Conservation (phyloP, 2,113 vertebrate species). For the Camelus bactrianus region DNA sequence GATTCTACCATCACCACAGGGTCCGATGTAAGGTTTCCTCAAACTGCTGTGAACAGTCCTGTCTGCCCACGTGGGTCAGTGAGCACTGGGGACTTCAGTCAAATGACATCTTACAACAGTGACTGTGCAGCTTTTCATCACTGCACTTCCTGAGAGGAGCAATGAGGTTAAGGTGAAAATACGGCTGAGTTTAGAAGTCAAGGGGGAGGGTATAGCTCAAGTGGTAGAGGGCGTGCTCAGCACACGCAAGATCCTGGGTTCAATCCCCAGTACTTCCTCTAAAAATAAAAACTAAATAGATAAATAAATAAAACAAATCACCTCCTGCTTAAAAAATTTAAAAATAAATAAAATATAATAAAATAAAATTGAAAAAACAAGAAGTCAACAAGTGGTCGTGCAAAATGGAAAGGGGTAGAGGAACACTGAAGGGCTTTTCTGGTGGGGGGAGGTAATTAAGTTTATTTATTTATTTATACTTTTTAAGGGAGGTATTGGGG, state of each 20-base stretch:
- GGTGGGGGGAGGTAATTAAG: no score
- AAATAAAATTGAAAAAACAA: background rate
- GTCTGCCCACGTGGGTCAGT: fast-evolving
- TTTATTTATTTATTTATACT: no score
- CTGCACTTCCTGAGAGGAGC: background rate
- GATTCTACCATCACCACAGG: constrained; percentile 24
- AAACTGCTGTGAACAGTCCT: constrained; percentile 28
- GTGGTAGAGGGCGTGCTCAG: no score
- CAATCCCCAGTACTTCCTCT: no score
- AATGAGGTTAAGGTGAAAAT: background rate
- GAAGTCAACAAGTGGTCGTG: background rate
- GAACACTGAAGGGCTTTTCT: background rate
- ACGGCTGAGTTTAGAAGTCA: background rate
- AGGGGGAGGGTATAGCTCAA: no score
- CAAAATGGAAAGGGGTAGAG: background rate
- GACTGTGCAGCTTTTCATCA: background rate
- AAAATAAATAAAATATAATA: no score
- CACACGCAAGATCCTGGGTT: no score
- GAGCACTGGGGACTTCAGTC: background rate
- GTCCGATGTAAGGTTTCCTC: constrained; percentile 24
- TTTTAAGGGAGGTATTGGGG: no score
- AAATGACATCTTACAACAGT: background rate
- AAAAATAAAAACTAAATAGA: no score
- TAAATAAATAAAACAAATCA: no score
- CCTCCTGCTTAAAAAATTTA: no score